phyloP scores from a whole-genome alignment of 2,797 vertebrate genomes.

The Selene dorsalis region DNA sequence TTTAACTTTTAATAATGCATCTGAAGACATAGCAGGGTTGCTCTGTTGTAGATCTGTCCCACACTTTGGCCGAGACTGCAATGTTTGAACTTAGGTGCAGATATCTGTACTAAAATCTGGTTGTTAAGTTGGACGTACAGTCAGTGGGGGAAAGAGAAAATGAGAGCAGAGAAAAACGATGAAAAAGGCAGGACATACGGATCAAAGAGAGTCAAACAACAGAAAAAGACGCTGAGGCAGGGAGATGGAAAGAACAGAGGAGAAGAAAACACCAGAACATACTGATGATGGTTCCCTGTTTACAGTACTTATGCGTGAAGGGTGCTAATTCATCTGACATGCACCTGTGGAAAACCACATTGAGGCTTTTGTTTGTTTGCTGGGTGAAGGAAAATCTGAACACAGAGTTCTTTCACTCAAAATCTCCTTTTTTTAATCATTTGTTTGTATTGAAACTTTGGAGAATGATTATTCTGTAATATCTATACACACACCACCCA shows the following conservation, averaged over 20 bases:
- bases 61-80: too few species aligned
- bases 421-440: background rate
- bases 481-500: background rate
- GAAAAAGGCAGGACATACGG: background rate
- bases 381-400: background rate
- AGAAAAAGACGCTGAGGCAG: background rate
- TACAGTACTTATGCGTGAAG: background rate
- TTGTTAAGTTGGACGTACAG: background rate
- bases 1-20: background rate
- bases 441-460: conserved; percentile 1
- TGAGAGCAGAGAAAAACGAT: too few species aligned
- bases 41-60: background rate
- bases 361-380: background rate
- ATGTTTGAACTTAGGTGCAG: background rate
- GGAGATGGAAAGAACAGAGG: background rate
- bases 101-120: background rate
- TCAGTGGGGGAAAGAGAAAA: background rate
- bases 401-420: background rate
- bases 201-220: background rate
- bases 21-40: background rate
- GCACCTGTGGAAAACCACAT: background rate
- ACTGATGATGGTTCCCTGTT: too few species aligned
- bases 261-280: background rate
- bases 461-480: conserved; percentile 28
- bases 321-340: background rate